Evolutionary conservation across 2,888 invertebrate species (phyloP).

Genomic region (Muscina levida): DNA sequence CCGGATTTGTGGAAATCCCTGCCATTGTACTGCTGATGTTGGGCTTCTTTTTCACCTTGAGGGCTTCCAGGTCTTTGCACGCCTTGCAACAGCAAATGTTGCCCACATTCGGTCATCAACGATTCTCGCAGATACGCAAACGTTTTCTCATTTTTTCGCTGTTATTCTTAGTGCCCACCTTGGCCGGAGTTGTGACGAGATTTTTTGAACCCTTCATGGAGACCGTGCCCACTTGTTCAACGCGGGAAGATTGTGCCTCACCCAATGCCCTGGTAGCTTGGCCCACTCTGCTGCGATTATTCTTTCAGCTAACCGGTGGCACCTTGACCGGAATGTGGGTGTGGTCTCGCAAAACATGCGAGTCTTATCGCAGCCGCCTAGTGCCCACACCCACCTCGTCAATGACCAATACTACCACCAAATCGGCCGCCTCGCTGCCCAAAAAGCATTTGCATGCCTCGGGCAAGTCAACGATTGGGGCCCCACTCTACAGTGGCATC

Average conservation of each 20-base stretch:
- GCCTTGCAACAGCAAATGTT: constrained; percentile 76
- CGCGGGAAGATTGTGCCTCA: constrained; percentile 74
- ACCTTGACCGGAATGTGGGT: constrained; percentile 80
- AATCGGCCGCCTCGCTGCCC: constrained; percentile 72
- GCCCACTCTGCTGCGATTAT: constrained; percentile 75
- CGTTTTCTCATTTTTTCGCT: constrained; percentile 78
- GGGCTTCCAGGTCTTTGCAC: constrained; percentile 77
- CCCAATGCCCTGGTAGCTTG: constrained; percentile 72
- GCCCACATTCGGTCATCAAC: constrained; percentile 76
- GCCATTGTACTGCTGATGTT: constrained; percentile 74
- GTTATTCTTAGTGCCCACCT: constrained; percentile 77
- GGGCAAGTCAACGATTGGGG: constrained; percentile 69
- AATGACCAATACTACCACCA: constrained; percentile 72
- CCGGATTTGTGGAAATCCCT: constrained; percentile 79
- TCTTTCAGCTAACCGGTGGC: constrained; percentile 77
- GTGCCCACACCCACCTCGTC: constrained; percentile 75
- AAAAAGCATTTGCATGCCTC: constrained; percentile 74
- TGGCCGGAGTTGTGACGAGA: constrained; percentile 73
- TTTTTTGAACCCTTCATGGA: constrained; percentile 76
- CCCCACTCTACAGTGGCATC: constrained; percentile 78
- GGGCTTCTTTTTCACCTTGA: constrained; percentile 77
- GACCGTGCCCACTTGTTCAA: constrained; percentile 74
- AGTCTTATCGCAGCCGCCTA: constrained; percentile 77
- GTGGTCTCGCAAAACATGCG: constrained; percentile 79
- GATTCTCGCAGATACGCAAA: constrained; percentile 78